Evolutionary conservation across 2,113 vertebrate genomes (phyloP).

Genomic region (Saccopteryx bilineata): DNA sequence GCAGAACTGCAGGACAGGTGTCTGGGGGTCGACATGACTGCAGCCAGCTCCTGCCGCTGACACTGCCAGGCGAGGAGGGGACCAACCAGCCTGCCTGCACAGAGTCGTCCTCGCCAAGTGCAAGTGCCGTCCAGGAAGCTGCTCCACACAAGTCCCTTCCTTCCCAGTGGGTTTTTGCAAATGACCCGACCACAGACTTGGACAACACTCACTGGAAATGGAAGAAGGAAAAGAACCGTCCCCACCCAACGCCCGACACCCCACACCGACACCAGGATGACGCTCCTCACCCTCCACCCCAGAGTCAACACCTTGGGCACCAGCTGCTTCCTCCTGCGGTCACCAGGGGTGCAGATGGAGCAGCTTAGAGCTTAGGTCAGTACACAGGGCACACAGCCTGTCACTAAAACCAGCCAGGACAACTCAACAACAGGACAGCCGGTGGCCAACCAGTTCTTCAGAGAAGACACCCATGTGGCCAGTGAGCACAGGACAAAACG

Average conservation of each 20-base stretch:
- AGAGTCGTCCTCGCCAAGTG: background rate
- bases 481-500: too few species aligned
- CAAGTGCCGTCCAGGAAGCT: background rate
- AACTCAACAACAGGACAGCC: too few species aligned
- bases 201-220: background rate
- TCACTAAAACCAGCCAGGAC: background rate
- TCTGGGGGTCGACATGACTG: too few species aligned
- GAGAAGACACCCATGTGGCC: background rate
- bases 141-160: background rate
- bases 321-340: too few species aligned
- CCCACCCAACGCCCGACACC: fast-evolving
- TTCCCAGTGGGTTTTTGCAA: background rate
- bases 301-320: too few species aligned
- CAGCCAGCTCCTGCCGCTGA: too few species aligned
- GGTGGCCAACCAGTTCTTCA: background rate
- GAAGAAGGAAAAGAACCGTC: background rate
- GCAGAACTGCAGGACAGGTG: background rate
- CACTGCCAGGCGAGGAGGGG: background rate
- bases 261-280: fast-evolving
- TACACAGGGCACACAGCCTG: fast-evolving
- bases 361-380: too few species aligned
- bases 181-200: background rate
- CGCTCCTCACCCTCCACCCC: too few species aligned
- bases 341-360: too few species aligned
- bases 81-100: background rate